Evolutionary conservation across 1,140 invertebrate genomes (phyloP).

Genomic region (Drosophila novamexicana): DNA sequence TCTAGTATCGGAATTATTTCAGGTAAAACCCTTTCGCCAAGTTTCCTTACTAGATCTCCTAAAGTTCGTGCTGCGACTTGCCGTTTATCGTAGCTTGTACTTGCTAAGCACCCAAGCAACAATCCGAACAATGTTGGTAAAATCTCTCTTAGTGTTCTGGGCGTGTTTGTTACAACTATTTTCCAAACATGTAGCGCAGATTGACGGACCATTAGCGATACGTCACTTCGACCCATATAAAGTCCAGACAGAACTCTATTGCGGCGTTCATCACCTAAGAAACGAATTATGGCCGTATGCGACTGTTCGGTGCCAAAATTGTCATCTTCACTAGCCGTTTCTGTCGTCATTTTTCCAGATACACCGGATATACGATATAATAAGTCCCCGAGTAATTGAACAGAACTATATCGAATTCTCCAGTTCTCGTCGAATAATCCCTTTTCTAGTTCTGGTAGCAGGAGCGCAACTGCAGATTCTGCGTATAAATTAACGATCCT

Average conservation of each 20-base stretch:
- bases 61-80: conserved; percentile 98
- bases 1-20: conserved; percentile 99
- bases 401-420: conserved; percentile 98
- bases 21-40: conserved; percentile 98
- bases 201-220: conserved; percentile 98
- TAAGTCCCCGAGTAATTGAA: conserved; percentile 98
- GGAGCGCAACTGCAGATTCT: conserved; percentile 96
- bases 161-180: conserved; percentile 98
- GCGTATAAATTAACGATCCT: conserved; percentile 98
- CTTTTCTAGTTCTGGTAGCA: conserved; percentile 97
- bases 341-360: conserved; percentile 99
- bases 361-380: conserved; percentile 98
- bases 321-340: conserved; percentile 98
- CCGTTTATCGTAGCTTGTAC: conserved; percentile 97
- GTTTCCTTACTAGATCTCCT: conserved; percentile 98
- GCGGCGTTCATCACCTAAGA: conserved; percentile 94
- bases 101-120: conserved; percentile 96
- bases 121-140: conserved; percentile 97
- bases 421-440: conserved; percentile 99
- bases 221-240: conserved; percentile 99
- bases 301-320: conserved; percentile 99
- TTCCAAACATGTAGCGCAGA: conserved; percentile 99
- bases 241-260: conserved; percentile 97
- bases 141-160: conserved; percentile 97
- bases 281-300: conserved; percentile 94